These are phyloP conservation scores for Lepus townsendii DNA, from an alignment of 2,797 vertebrate species.

Conservation along the genomic window DNA sequence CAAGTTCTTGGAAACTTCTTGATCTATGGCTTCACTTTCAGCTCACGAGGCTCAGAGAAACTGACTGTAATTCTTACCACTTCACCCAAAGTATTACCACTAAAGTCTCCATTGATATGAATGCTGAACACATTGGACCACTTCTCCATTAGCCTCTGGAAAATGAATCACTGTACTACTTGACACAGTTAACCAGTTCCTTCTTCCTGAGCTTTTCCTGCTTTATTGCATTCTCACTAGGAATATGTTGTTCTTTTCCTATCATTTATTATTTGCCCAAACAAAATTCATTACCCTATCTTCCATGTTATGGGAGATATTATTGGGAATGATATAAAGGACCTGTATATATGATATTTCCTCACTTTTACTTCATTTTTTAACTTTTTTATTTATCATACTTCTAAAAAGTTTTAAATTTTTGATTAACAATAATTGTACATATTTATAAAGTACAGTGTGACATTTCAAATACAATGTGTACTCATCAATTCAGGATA, in stretches of 20 bases:
- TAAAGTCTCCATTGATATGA: too few species aligned
- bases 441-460: too few species aligned
- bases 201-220: not conserved
- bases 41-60: not conserved
- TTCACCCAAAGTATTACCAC: too few species aligned
- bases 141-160: not conserved
- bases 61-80: not conserved
- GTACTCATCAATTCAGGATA: too few species aligned
- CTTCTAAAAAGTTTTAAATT: too few species aligned
- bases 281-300: not conserved
- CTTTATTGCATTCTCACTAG: not conserved
- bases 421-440: too few species aligned
- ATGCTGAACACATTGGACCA: too few species aligned
- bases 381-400: too few species aligned
- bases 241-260: not conserved
- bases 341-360: too few species aligned
- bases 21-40: not conserved
- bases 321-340: too few species aligned
- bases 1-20: not conserved
- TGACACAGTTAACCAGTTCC: not conserved
- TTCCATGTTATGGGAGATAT: not conserved
- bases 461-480: too few species aligned
- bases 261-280: not conserved
- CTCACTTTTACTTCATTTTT: too few species aligned
- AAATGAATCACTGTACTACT: not conserved